Percentiles rank a stretch among this genome's conserved stretches.
Evolutionary conservation across 2,113 vertebrate species (phyloP).

Genomic region (Semicossyphus pulcher): DNA sequence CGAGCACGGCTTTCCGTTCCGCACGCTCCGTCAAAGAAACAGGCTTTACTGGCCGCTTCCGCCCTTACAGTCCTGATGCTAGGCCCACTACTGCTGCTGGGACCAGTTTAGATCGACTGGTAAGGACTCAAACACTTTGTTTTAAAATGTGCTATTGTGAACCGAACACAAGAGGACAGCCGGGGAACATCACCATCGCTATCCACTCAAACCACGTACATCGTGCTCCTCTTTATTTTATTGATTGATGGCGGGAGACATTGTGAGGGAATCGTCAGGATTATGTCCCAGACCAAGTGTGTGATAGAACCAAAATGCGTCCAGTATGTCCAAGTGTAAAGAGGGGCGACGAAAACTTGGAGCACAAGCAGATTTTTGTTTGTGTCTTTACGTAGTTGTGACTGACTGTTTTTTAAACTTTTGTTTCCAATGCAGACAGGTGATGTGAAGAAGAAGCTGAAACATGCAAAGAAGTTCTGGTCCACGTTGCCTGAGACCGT

Average conservation of each 20-base stretch:
- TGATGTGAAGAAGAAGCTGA: constrained; percentile 97
- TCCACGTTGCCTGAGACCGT: constrained; percentile 93
- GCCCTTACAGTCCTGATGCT: constrained; percentile 91
- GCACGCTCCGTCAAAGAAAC: constrained; percentile 88
- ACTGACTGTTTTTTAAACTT: neutral
- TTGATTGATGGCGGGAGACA: too few relatives aligned
- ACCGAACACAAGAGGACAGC: neutral
- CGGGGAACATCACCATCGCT: neutral
- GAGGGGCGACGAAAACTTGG: neutral
- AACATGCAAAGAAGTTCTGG: constrained; percentile 97
- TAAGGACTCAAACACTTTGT: constrained; percentile 71
- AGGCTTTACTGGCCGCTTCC: constrained; percentile 90
- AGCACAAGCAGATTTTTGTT: neutral
- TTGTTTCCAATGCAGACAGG: constrained; percentile 82
- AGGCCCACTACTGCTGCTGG: constrained; percentile 95
- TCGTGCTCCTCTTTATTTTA: too few relatives aligned
- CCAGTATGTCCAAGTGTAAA: neutral
- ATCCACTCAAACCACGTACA: too few relatives aligned
- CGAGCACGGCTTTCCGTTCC: constrained; percentile 76
- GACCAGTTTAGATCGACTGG: constrained; percentile 95
- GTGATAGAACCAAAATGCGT: neutral
- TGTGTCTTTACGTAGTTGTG: neutral
- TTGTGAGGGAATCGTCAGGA: too few relatives aligned
- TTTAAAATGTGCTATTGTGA: neutral
- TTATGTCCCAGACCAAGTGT: too few relatives aligned